Conservation (phyloP, 2,888 invertebrate genomes). For the Notodonta dromedarius region DNA sequence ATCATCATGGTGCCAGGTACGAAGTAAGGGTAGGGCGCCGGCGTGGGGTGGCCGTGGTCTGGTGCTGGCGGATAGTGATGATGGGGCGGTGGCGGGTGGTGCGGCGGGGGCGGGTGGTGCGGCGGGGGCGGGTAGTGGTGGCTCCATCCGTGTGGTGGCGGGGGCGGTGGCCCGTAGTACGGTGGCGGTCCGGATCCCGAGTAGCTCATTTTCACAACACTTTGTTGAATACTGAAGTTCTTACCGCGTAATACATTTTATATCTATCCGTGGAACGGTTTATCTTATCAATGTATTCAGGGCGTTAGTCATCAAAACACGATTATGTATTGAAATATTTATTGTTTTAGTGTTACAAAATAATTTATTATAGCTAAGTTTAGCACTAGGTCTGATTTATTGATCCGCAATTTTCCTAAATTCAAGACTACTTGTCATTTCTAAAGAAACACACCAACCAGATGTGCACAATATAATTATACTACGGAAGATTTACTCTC, state of each 20-base stretch:
- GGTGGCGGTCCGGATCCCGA: slow-evolving; percentile 52
- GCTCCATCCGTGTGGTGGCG: slow-evolving; percentile 19
- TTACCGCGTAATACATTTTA: slow-evolving; percentile 21
- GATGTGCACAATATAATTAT: too few species aligned
- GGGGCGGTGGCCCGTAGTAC: slow-evolving; percentile 52
- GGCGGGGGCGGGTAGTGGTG: slow-evolving; percentile 12
- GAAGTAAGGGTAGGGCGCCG: slow-evolving; percentile 60
- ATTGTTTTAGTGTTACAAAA: slow-evolving; percentile 35
- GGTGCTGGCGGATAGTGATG: slow-evolving; percentile 20
- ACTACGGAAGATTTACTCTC: too few species aligned
- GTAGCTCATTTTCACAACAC: slow-evolving; percentile 58
- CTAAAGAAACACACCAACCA: too few species aligned
- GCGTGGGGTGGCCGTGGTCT: slow-evolving; percentile 12
- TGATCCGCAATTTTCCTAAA: too few species aligned
- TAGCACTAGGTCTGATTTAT: slow-evolving; percentile 13
- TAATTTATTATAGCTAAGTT: slow-evolving; percentile 36
- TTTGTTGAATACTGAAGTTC: slow-evolving; percentile 22
- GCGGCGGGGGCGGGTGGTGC: slow-evolving; percentile 11
- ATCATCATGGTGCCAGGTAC: slow-evolving; percentile 71
- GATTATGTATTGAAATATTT: slow-evolving; percentile 27
- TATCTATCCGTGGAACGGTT: slow-evolving; percentile 25
- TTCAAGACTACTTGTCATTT: too few species aligned
- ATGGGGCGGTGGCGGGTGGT: slow-evolving; percentile 10
- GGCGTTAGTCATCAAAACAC: slow-evolving; percentile 22
- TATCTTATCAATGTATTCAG: slow-evolving; percentile 40